A percentile compares a stretch with the other conserved stretches of the same genome.
These are phyloP conservation scores for Oikopleura vanhoeffeni DNA, from an alignment of 23 tunicate genomes.

Conservation along the genomic window DNA sequence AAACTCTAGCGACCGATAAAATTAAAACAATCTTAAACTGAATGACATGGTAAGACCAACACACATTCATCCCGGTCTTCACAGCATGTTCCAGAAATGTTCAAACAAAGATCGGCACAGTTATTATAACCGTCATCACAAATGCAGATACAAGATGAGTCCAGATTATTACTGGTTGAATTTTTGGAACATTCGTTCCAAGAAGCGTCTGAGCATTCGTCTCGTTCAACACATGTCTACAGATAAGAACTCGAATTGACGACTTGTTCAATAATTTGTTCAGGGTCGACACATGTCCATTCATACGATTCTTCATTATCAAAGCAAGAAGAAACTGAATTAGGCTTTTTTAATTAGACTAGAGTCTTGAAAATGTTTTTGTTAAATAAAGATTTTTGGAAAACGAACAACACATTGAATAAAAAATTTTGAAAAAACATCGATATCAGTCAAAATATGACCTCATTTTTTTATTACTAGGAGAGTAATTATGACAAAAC, in stretches of 20 bases:
- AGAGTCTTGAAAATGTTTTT: no score
- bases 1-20: no score
- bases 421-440: no score
- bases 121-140: background rate
- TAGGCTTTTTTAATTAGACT: no score
- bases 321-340: background rate
- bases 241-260: background rate
- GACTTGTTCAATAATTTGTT: no score
- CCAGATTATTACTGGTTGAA: background rate
- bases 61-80: background rate
- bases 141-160: background rate
- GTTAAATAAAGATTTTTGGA: no score
- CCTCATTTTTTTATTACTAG: no score
- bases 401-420: no score
- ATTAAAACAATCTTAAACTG: no score
- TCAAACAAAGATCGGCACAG: background rate
- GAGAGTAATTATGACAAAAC: no score
- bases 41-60: background rate
- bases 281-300: background rate
- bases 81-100: background rate
- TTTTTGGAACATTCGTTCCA: background rate
- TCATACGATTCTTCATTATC: background rate
- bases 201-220: background rate
- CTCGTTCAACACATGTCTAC: background rate
- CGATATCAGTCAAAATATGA: no score